Percentiles rank a stretch among this genome's conserved stretches.
These are phyloP conservation scores for Scortum barcoo DNA, from an alignment of 2,113 vertebrate genomes.

Conservation along the genomic window DNA sequence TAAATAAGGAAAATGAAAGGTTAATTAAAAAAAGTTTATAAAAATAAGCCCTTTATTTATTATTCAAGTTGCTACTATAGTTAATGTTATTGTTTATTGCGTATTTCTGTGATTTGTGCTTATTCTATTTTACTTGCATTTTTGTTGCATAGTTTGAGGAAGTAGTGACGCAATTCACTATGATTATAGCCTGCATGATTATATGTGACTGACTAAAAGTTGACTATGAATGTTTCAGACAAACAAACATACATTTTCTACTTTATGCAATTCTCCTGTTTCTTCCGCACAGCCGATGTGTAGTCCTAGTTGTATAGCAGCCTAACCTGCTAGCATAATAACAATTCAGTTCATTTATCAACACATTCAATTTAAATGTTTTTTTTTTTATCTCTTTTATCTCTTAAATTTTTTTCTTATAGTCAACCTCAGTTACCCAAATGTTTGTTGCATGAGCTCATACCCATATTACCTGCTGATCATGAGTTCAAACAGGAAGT, in stretches of 20 bases:
- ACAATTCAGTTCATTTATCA: not conserved
- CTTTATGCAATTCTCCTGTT: not conserved
- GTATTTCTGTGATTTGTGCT: too few relatives aligned
- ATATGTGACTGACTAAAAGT: too few relatives aligned
- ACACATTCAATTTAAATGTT: too few relatives aligned
- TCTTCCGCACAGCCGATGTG: not conserved
- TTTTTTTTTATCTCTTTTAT: too few relatives aligned
- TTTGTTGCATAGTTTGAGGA: too few relatives aligned
- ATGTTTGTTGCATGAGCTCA: not conserved
- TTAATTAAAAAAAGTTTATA: constrained; percentile 10
- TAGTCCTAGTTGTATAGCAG: not conserved
- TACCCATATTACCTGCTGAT: not conserved
- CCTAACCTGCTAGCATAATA: not conserved
- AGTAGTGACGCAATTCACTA: too few relatives aligned
- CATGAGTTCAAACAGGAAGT: not conserved
- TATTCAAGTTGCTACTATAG: too few relatives aligned
- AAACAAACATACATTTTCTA: not conserved
- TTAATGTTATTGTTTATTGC: too few relatives aligned
- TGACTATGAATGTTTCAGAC: too few relatives aligned
- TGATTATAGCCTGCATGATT: too few relatives aligned
- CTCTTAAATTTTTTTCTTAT: too few relatives aligned
- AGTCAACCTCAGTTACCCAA: not conserved
- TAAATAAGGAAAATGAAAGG: not conserved
- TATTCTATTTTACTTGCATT: too few relatives aligned
- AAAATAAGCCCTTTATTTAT: not conserved